phyloP scores from a whole-genome alignment of 35 echinoderm and acorn worm genomes.

The Stichopus chloronotus region DNA sequence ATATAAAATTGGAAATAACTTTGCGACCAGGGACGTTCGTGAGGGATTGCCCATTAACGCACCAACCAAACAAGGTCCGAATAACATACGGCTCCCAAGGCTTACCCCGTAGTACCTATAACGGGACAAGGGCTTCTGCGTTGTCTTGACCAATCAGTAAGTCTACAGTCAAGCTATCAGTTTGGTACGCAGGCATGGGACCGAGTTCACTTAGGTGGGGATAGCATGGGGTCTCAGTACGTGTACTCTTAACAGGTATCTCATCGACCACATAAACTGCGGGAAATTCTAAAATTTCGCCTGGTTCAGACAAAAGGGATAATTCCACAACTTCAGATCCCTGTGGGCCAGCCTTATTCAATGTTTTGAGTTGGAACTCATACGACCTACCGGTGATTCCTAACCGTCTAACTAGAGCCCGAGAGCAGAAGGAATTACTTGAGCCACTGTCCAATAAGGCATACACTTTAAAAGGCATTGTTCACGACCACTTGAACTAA shows the following conservation, averaged over 20 bases:
- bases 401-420: slow-evolving; percentile 42
- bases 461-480: neutral
- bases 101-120: slow-evolving; percentile 42
- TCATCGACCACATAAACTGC: slow-evolving; percentile 58
- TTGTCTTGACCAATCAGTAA: slow-evolving; percentile 59
- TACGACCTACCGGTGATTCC: slow-evolving; percentile 25
- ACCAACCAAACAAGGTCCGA: slow-evolving; percentile 61
- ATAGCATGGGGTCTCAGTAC: slow-evolving; percentile 13
- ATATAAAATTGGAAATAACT: slow-evolving; percentile 63
- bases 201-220: slow-evolving; percentile 12
- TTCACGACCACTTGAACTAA: slow-evolving; percentile 53
- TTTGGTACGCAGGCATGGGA: slow-evolving; percentile 47
- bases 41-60: slow-evolving; percentile 43
- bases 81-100: slow-evolving; percentile 50
- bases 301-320: slow-evolving; percentile 1
- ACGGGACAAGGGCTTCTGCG: slow-evolving; percentile 48
- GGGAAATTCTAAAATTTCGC: slow-evolving; percentile 43
- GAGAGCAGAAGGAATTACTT: slow-evolving; percentile 60
- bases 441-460: slow-evolving; percentile 46
- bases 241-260: slow-evolving; percentile 50
- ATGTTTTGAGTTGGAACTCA: slow-evolving; percentile 8
- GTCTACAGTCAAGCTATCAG: no score
- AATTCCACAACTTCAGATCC: slow-evolving; percentile 7
- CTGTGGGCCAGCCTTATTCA: slow-evolving; percentile 21
- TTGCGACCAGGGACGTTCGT: slow-evolving; percentile 10